These are phyloP conservation scores for Andrena bicolor DNA, from an alignment of 2,888 invertebrate species.

Conservation along the genomic window DNA sequence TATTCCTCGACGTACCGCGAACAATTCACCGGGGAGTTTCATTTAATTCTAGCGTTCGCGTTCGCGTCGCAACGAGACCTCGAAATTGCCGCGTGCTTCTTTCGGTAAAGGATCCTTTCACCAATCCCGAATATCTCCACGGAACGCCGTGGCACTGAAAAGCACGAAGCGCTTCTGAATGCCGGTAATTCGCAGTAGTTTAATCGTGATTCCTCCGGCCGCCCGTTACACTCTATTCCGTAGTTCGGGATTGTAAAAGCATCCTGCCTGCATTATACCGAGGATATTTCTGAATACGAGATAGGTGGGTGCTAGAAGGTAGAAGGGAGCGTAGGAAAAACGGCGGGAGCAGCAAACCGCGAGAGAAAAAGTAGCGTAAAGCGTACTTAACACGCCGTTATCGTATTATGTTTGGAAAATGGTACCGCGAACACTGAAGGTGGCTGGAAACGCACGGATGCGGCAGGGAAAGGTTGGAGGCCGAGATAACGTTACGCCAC, in stretches of 20 bases:
- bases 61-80: background rate
- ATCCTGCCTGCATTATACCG: slow-evolving; percentile 11
- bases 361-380: slow-evolving; percentile 25
- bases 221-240: background rate
- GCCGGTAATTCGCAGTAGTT: background rate
- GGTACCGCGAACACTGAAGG: slow-evolving; percentile 43
- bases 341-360: slow-evolving; percentile 5
- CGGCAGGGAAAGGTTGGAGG: slow-evolving; percentile 20
- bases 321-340: background rate
- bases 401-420: slow-evolving; percentile 58
- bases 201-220: background rate
- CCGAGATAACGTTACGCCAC: slow-evolving; percentile 51
- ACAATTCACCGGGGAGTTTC: background rate
- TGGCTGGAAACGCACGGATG: slow-evolving; percentile 36
- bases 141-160: background rate
- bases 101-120: background rate
- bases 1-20: background rate
- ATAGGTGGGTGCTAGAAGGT: background rate
- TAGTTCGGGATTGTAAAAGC: background rate
- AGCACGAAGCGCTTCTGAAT: background rate
- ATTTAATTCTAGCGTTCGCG: background rate
- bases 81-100: too few relatives aligned
- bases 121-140: background rate
- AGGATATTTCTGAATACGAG: slow-evolving; percentile 17
- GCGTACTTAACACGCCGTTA: slow-evolving; percentile 55